phyloP scores from a whole-genome alignment of 2,113 vertebrate species.

The Platysternon megacephalum region DNA sequence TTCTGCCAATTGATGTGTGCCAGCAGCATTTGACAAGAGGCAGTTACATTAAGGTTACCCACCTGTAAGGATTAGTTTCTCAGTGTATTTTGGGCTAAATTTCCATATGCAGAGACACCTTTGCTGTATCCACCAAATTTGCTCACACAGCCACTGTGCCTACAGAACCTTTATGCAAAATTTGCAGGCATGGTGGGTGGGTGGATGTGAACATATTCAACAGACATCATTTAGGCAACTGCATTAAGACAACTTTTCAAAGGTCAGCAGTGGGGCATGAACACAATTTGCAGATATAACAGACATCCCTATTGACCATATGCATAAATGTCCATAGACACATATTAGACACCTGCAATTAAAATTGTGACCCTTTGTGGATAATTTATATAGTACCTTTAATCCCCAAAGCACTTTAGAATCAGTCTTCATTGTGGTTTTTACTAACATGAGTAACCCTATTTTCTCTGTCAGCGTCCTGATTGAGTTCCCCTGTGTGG shows the following conservation, averaged over 20 bases:
- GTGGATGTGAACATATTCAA: not conserved
- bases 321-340: not conserved
- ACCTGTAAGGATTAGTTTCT: not conserved
- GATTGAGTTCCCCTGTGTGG: not conserved
- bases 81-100: not conserved
- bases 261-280: not conserved
- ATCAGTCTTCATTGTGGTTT: not conserved
- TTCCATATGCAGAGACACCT: not conserved
- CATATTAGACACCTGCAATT: not conserved
- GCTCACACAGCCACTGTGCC: not conserved
- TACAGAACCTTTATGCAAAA: not conserved
- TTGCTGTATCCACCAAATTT: not conserved
- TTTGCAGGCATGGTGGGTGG: not conserved
- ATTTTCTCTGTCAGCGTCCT: not conserved
- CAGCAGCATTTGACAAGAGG: not conserved
- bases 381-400: too few relatives aligned
- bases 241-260: too few relatives aligned
- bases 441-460: accelerated
- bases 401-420: not conserved
- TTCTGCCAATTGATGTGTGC: not conserved
- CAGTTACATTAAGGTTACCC: not conserved
- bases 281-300: not conserved
- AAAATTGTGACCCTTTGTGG: not conserved
- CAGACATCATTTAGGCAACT: not conserved
- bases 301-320: not conserved